Evolutionary conservation across 2,113 vertebrate genomes (phyloP), one percentile per base, ranked within the genome.

Genomic region (Lanius ludovicianus): DNA sequence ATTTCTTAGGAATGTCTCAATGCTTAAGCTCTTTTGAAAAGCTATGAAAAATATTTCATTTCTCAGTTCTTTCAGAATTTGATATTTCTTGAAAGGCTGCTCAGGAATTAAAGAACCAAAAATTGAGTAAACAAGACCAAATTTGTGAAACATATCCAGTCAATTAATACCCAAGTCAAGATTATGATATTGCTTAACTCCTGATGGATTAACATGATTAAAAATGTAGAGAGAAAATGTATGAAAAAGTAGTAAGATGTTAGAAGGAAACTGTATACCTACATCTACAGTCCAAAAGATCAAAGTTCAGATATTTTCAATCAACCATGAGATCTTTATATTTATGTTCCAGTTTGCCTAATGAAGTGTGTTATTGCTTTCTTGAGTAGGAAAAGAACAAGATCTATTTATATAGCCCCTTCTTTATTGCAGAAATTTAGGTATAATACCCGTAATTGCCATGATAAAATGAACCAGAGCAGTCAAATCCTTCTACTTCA

Each of bases 321-420:
- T 86, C 63, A 95, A 10, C 24, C 24, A n/a, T 60, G 25, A 73
- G 21, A 33, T 35, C 37, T 83, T 80, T 41, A 70, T 63, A 63
- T 87, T 84, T 52, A 76, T 57, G 28, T 69, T 83, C 80, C 63
- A 65, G 15, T 88, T 64, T 94, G 71, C 31, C 28, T 92, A 47
- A 59, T 89, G 50, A 92, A 95, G 89, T 80, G 49, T 86, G 31
- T 69, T 86, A 81, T 74, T 86, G 16, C 28, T 77, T 94, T 92
- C 69, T 80, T 77, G 64, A 91, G 42, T 41, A 11, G 25, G 33
- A 79, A 28, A 83, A 88, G 70, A 88, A 47, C 13, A 84, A 89
- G 62, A 73, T 57, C 9, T 62, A 35, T 78, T 80, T 77, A 25
- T 30, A 53, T 33, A 87, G 14, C 8, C 57, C 4, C 44, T 86